Evolutionary conservation across 2,113 vertebrate species (phyloP).

Genomic region (Tenrec ecaudatus): DNA sequence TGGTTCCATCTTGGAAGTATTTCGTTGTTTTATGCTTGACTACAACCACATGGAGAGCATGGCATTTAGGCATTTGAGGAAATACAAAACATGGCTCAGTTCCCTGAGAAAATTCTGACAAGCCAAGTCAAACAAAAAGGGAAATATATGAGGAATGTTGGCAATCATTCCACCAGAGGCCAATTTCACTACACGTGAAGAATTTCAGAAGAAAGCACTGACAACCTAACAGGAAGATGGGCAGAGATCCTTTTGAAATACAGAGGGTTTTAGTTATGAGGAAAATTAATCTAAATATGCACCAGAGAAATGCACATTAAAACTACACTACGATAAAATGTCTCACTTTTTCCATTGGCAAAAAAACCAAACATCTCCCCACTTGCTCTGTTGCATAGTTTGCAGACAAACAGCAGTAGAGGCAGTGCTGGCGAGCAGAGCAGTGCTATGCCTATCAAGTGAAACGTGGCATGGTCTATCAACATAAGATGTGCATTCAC

Average conservation of each 20-base stretch:
- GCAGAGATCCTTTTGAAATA: not conserved
- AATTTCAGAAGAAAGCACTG: not conserved
- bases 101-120: not conserved
- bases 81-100: not conserved
- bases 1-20: not conserved
- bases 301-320: not conserved
- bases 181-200: not conserved
- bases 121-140: not conserved
- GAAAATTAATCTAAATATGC: not conserved
- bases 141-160: not conserved
- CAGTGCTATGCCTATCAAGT: not conserved
- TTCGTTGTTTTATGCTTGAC: not conserved
- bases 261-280: not conserved
- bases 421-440: not conserved
- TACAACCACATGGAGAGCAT: not conserved
- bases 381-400: not conserved
- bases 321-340: not conserved
- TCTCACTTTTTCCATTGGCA: not conserved
- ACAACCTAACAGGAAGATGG: not conserved
- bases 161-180: not conserved
- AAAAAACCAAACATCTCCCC: not conserved
- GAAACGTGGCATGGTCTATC: not conserved
- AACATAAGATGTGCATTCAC: constrained; percentile 41
- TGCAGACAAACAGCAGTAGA: not conserved
- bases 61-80: not conserved